phyloP scores from a whole-genome alignment of 2,797 vertebrate genomes.

The Notoglanidium macrostoma region DNA sequence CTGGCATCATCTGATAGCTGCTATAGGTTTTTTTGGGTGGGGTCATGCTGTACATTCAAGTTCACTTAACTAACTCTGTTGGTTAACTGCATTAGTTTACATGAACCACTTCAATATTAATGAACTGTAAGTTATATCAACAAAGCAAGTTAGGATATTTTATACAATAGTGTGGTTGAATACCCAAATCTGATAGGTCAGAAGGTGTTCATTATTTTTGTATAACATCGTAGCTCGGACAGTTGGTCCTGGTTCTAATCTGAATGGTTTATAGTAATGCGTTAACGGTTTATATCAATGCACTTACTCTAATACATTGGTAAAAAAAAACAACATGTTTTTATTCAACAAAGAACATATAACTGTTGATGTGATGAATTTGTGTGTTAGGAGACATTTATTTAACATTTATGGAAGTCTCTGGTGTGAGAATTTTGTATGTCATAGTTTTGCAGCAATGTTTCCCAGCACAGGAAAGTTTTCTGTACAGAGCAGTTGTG shows the following conservation, averaged over 20 bases:
- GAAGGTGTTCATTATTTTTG: background rate
- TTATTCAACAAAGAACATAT: background rate
- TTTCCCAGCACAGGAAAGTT: too few relatives aligned
- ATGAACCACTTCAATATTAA: background rate
- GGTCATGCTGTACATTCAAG: background rate
- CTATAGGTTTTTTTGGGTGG: background rate
- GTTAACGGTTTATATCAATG: background rate
- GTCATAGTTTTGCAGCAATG: too few relatives aligned
- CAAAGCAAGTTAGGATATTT: background rate
- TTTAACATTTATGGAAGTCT: too few relatives aligned
- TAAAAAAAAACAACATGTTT: too few relatives aligned
- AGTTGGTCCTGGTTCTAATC: background rate
- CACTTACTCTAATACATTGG: background rate
- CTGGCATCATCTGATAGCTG: background rate
- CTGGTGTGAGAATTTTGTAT: too few relatives aligned
- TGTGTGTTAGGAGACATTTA: too few relatives aligned
- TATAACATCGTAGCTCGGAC: background rate
- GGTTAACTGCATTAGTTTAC: background rate
- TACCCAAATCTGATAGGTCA: background rate
- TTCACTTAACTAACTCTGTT: background rate
- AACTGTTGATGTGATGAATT: background rate
- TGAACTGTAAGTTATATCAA: background rate
- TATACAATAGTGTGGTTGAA: background rate
- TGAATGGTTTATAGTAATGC: background rate
- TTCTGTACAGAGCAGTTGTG: background rate